Evolutionary conservation across 2,113 vertebrate genomes (phyloP).

Genomic region (Oenanthe oenanthe): DNA sequence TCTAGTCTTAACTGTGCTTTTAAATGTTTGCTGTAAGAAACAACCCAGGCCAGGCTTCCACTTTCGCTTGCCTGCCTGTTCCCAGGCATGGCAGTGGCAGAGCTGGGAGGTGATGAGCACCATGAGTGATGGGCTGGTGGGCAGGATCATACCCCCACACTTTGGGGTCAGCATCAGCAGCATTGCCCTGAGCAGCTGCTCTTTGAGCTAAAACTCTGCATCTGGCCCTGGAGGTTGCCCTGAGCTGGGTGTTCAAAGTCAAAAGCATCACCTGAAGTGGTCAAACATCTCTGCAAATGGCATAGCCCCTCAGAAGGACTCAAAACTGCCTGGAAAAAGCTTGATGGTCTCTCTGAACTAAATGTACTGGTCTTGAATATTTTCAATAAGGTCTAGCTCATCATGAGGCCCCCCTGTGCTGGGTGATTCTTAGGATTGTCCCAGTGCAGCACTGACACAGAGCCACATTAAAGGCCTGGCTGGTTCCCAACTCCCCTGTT

Average conservation of each 20-base stretch:
- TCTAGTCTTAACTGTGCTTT: neutral
- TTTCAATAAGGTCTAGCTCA: neutral
- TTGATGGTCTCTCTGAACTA: neutral
- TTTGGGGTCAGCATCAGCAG: neutral
- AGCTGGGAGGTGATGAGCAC: neutral
- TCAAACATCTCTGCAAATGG: neutral
- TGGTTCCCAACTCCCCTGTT: neutral
- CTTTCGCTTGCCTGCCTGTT: fast-evolving
- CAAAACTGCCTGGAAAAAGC: neutral
- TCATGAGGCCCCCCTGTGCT: fast-evolving
- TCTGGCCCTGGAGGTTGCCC: neutral
- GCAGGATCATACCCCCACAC: neutral
- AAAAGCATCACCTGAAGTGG: neutral
- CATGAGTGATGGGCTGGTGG: neutral
- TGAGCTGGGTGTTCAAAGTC: neutral
- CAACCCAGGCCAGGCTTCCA: neutral
- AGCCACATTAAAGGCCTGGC: neutral
- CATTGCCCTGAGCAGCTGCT: neutral
- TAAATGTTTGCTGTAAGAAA: neutral
- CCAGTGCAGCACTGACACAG: neutral
- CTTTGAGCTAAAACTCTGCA: neutral
- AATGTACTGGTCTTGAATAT: neutral
- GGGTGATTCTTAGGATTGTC: neutral
- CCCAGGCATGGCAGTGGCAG: neutral
- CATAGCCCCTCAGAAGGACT: fast-evolving